These are phyloP conservation scores for Oryctolagus cuniculus DNA, from an alignment of 2,113 vertebrate species.

Conservation along the genomic window mOryCun1.1 NC_091433.1:23345501-23346000, in stretches of 20 bases:
- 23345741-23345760: background rate
- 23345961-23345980: background rate
- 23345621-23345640: background rate
- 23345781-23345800: background rate
- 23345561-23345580: background rate
- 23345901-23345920: background rate
- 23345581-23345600: background rate
- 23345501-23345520: background rate
- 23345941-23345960: background rate
- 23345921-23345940: background rate
- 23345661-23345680: background rate
- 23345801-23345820: background rate
- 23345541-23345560: background rate
- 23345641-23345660: background rate
- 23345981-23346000: background rate
- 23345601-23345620: background rate
- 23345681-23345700: background rate
- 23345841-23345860: background rate
- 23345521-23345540: background rate
- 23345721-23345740: background rate
- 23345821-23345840: background rate
- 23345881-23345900: background rate
- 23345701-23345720: background rate
- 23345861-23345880: background rate
- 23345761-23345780: background rate